Percentiles rank a stretch among this genome's conserved stretches.
Conservation (phyloP, 2,113 vertebrate species). For the Charina bottae region DNA sequence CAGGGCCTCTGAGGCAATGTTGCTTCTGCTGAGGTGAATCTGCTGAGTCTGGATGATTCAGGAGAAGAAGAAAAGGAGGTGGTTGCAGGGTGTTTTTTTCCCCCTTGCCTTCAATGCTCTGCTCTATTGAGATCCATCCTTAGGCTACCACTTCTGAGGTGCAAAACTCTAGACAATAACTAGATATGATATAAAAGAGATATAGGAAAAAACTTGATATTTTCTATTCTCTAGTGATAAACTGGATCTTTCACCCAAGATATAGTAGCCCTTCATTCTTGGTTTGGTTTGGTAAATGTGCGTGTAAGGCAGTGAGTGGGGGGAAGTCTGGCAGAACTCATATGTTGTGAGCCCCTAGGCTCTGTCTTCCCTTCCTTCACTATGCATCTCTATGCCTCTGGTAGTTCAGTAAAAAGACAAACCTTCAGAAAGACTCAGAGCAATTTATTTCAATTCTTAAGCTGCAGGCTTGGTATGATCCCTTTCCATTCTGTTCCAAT, state of each 20-base stretch:
- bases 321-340: not conserved
- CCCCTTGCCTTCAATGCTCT: not conserved
- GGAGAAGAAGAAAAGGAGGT: not conserved
- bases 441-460: not conserved
- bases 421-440: not conserved
- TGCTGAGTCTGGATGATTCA: not conserved
- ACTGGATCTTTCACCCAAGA: not conserved
- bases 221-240: not conserved
- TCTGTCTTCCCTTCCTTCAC: not conserved
- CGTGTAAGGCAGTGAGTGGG: not conserved
- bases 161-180: not conserved
- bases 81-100: no score
- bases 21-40: not conserved
- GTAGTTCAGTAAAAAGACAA: not conserved
- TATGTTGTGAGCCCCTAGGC: not conserved
- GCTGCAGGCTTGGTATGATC: not conserved
- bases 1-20: not conserved
- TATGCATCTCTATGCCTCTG: not conserved
- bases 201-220: not conserved
- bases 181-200: not conserved
- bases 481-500: not conserved
- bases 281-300: not conserved
- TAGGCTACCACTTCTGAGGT: not conserved
- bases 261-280: not conserved
- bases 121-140: not conserved